phyloP scores from a whole-genome alignment of 2,797 vertebrate genomes.

The Heliangelus exortis region DNA sequence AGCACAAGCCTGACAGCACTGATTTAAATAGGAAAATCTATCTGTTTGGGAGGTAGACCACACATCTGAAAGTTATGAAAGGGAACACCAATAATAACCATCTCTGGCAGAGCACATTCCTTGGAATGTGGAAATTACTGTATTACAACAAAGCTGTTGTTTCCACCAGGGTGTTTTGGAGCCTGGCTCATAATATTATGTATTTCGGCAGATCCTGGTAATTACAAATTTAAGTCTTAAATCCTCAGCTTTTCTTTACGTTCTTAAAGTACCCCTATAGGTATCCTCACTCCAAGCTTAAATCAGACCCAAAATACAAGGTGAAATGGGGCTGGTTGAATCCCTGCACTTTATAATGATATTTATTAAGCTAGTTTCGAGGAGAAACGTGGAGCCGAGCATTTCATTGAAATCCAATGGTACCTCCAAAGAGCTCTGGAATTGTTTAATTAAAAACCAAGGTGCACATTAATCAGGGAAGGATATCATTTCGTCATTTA shows the following conservation, averaged over 20 bases:
- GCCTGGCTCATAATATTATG: conserved; percentile 67
- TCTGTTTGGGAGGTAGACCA: conserved; percentile 46
- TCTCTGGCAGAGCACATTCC: conserved; percentile 33
- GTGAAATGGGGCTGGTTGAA: conserved; percentile 70
- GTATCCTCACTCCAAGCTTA: conserved; percentile 74
- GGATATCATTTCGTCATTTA: conserved; percentile 80
- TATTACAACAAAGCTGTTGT: conserved; percentile 64
- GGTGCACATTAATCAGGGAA: conserved; percentile 72
- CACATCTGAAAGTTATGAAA: conserved; percentile 62
- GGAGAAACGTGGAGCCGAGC: conserved; percentile 63
- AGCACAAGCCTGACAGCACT: conserved; percentile 25
- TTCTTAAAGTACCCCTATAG: conserved; percentile 73
- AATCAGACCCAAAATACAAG: conserved; percentile 75
- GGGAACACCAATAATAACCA: conserved; percentile 32
- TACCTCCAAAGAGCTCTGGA: conserved; percentile 63
- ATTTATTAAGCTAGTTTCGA: conserved; percentile 78
- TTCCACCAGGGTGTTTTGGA: conserved; percentile 40
- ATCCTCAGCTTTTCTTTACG: conserved; percentile 70
- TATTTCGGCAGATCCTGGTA: conserved; percentile 70
- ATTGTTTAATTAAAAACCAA: conserved; percentile 80
- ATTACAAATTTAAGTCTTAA: conserved; percentile 79
- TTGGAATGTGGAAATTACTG: conserved; percentile 67
- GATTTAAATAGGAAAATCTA: conserved; percentile 54
- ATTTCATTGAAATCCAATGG: conserved; percentile 68
- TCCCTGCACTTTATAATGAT: conserved; percentile 77